A percentile compares a stretch with the other conserved stretches of the same genome.
phyloP scores from a whole-genome alignment of 2,113 vertebrate species.

The Dinomys branickii region DNA sequence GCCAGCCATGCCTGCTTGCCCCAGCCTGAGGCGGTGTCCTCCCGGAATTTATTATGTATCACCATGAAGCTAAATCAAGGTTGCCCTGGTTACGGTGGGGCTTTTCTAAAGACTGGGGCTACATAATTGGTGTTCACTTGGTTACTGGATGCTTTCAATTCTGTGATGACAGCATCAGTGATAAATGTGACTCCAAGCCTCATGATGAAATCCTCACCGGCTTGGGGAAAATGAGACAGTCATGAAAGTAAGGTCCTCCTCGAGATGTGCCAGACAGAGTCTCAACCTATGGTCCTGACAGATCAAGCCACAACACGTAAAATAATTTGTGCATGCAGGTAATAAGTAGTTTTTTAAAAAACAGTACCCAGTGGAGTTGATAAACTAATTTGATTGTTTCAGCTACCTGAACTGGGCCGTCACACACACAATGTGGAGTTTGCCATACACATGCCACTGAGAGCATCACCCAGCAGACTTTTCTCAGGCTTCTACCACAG shows the following conservation, averaged over 20 bases:
- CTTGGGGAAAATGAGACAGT: not conserved
- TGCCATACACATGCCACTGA: not conserved
- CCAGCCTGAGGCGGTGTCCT: not conserved
- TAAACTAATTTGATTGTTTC: not conserved
- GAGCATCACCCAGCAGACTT: not conserved
- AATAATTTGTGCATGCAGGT: not conserved
- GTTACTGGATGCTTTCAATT: slow-evolving; percentile 70
- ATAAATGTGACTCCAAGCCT: not conserved
- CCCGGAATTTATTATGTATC: not conserved
- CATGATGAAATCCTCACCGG: not conserved
- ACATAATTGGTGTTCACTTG: slow-evolving; percentile 75
- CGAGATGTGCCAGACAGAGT: not conserved
- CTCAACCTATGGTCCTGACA: not conserved
- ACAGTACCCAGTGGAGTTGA: not conserved
- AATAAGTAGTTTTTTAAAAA: not conserved
- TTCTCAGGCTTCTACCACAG: not conserved
- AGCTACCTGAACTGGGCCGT: not conserved
- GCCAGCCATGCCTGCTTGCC: not conserved
- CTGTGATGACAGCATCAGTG: slow-evolving; percentile 7
- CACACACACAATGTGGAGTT: not conserved
- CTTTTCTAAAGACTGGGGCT: not conserved
- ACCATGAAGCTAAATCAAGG: slow-evolving; percentile 41
- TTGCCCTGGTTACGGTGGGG: slow-evolving; percentile 70
- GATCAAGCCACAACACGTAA: not conserved
- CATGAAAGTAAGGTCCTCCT: not conserved